phyloP scores from a whole-genome alignment of 2,113 vertebrate genomes.

The Mesembrinibis cayennensis region DNA sequence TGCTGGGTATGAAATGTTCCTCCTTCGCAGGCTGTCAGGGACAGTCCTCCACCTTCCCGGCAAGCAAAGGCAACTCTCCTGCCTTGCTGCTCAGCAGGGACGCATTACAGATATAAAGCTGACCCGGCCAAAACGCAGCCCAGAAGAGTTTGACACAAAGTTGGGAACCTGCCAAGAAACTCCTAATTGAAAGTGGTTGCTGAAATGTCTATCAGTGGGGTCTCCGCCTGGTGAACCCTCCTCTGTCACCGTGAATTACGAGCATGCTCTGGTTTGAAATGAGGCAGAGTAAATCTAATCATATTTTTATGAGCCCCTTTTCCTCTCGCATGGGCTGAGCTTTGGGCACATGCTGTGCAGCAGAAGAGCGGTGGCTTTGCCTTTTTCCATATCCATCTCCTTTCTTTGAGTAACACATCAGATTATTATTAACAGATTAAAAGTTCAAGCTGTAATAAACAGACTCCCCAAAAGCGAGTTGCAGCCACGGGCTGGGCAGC shows the following conservation, averaged over 20 bases:
- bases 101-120: neutral
- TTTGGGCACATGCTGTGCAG: neutral
- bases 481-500: neutral
- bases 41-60: neutral
- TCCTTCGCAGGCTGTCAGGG: neutral
- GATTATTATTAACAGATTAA: neutral
- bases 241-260: conserved; percentile 11
- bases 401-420: rapidly evolving
- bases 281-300: conserved; percentile 28
- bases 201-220: neutral
- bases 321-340: neutral
- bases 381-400: neutral
- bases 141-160: neutral
- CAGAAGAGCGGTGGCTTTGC: neutral
- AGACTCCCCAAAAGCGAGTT: rapidly evolving
- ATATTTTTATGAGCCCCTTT: neutral
- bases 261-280: neutral
- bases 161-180: conserved; percentile 39
- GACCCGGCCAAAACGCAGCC: neutral
- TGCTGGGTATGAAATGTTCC: neutral
- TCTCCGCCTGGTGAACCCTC: neutral
- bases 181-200: conserved; percentile 32
- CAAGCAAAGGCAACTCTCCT: neutral
- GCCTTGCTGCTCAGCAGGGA: neutral
- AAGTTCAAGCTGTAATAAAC: neutral